Evolutionary conservation across 35 echinoderm and acorn worm genomes (phyloP).

Genomic region (Lytechinus pictus): DNA sequence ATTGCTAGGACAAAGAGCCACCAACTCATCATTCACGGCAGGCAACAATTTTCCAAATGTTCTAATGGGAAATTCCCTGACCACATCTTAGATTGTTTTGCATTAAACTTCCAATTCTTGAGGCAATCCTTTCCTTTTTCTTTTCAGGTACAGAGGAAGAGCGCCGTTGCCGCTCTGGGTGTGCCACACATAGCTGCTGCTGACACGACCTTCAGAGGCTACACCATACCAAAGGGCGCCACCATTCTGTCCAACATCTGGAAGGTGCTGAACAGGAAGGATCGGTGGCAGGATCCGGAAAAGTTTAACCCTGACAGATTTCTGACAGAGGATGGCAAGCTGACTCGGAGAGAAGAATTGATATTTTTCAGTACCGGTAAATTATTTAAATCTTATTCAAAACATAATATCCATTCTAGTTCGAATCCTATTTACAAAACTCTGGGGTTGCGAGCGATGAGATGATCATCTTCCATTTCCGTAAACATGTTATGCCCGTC

Average conservation of each 20-base stretch:
- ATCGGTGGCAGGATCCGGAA: conserved; percentile 51
- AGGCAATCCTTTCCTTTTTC: background rate
- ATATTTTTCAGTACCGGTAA: conserved; percentile 62
- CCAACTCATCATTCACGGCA: too few species aligned
- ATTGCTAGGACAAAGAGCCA: too few species aligned
- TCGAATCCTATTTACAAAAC: too few species aligned
- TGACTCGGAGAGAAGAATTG: conserved; percentile 24
- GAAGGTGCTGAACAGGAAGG: conserved; percentile 36
- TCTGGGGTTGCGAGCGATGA: too few species aligned
- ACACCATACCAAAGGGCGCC: conserved; percentile 61
- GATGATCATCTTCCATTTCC: too few species aligned
- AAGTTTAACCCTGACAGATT: conserved; percentile 65
- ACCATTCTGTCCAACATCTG: conserved; percentile 57
- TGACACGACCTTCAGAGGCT: conserved; percentile 46
- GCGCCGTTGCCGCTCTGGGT: conserved; percentile 27
- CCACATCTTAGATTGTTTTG: too few species aligned
- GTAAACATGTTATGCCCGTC: too few species aligned
- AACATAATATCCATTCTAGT: too few species aligned
- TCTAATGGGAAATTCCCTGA: too few species aligned
- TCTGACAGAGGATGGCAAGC: conserved; percentile 40
- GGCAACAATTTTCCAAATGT: too few species aligned
- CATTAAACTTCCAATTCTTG: too few species aligned
- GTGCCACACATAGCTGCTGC: conserved; percentile 47
- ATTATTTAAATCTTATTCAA: background rate
- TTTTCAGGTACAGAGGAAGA: background rate